Conservation (phyloP, 2,113 vertebrate species). For the Barbus barbus region DNA sequence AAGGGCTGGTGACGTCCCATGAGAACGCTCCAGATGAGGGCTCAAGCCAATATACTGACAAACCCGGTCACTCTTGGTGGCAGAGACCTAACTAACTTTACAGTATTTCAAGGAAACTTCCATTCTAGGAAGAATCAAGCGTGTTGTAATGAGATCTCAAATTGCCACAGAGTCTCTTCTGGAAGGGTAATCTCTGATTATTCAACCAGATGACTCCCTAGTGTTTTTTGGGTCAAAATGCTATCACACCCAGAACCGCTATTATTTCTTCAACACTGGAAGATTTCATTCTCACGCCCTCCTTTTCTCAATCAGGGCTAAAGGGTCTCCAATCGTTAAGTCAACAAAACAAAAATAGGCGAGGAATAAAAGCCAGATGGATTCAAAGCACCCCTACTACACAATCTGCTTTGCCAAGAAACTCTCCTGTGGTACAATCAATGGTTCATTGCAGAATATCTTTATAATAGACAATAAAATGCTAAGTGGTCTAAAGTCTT, state of each 20-base stretch:
- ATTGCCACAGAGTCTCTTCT: constrained; percentile 33
- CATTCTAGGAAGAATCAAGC: constrained; percentile 41
- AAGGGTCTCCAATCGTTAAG: constrained; percentile 63
- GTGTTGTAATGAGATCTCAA: constrained; percentile 52
- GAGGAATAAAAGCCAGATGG: constrained; percentile 79
- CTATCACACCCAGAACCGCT: constrained; percentile 71
- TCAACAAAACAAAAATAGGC: constrained; percentile 75
- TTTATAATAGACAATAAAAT: constrained; percentile 58
- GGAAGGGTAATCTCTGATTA: constrained; percentile 40
- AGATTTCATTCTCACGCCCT: constrained; percentile 78
- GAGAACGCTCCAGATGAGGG: constrained; percentile 25
- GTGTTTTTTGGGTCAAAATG: constrained; percentile 66
- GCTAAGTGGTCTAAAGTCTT: constrained; percentile 47
- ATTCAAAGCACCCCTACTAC: constrained; percentile 69
- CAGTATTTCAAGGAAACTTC: constrained; percentile 39
- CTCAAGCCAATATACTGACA: constrained; percentile 55
- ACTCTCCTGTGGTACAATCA: constrained; percentile 65
- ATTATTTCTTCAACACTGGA: constrained; percentile 70
- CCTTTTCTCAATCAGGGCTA: constrained; percentile 66
- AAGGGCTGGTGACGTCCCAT: constrained; percentile 30
- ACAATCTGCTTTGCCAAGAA: constrained; percentile 70
- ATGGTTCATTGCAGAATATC: constrained; percentile 58
- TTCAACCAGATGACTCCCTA: constrained; percentile 60
- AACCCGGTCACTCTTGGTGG: constrained; percentile 57
- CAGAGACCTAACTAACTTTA: constrained; percentile 29